Percentiles rank a stretch among this genome's conserved stretches.
phyloP scores from a whole-genome alignment of 2,797 vertebrate genomes.

The Caiman crocodilus region DNA sequence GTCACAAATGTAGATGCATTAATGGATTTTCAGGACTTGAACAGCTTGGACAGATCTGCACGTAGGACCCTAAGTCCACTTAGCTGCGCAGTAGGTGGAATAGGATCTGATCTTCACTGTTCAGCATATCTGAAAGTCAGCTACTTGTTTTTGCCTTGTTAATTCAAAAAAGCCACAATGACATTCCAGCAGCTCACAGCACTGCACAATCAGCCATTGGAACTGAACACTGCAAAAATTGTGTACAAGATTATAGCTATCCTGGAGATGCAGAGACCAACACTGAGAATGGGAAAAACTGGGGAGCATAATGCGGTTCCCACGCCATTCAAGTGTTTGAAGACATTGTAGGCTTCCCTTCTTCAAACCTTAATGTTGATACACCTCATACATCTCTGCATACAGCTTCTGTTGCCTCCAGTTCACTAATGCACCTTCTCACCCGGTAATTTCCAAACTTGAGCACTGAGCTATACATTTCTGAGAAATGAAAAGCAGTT shows the following conservation, averaged over 20 bases:
- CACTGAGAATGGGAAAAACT: background rate
- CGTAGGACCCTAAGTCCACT: no score
- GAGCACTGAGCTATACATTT: background rate
- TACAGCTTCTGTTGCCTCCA: background rate
- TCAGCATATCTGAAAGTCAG: constrained; percentile 14
- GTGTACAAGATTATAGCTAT: background rate
- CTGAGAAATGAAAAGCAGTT: background rate
- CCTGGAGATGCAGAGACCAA: background rate
- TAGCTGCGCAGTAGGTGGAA: no score
- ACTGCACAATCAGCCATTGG: background rate
- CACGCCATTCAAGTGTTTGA: background rate
- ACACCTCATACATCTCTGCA: background rate
- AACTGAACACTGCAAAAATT: background rate
- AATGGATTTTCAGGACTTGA: no score
- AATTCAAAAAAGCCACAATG: background rate
- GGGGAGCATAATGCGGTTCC: background rate
- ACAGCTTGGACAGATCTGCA: no score
- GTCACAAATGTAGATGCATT: no score
- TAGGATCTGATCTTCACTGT: no score
- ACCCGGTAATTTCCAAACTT: background rate
- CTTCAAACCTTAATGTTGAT: background rate
- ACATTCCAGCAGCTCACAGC: background rate
- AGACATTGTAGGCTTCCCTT: background rate
- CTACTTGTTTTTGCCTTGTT: constrained; percentile 48
- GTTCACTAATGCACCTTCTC: background rate